Evolutionary conservation across 2,888 invertebrate species (phyloP), one percentile per base, ranked within the genome.

Genomic region (Pegoplata infirma): DNA sequence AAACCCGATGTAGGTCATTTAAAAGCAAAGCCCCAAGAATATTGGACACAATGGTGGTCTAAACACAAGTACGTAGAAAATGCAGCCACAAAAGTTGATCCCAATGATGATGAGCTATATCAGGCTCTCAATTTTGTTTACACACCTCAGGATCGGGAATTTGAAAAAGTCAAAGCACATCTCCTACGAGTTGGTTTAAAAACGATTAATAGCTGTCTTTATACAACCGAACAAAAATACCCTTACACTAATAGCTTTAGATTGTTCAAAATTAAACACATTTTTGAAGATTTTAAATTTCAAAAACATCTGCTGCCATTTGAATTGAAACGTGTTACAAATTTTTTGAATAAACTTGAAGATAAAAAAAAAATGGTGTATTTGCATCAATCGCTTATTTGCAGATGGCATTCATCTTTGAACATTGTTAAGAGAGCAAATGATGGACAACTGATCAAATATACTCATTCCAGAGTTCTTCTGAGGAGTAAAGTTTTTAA

Each of bases 61-160:
- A 12, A 80, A 0, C 84, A 85, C 83, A 53, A 72, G 4, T 80
- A 81, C 19, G 81, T 81, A 19, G 67, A 77, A 1, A 79, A 82
- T 68, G 81, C 81, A 55, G 75, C 82, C 16, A n/a, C 25, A 16
- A 36, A 19, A 36, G 14, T 59, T 23, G 25, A 23, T 56, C 19
- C 36, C 10, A 17, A 56, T 16, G 59, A 59, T 40, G 44, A 56
- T 8, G n/a, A n/a, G n/a, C n/a, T n/a, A 59, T 23, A 25, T 59
- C 7, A 44, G 14, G 14, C 3, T 2, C 10, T 32, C 0, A 8
- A 32, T 10, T 10, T 32, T 8, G 2, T 12, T 3, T 2, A 10
- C 2, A 12, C 8, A 10, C 10, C 32, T 32, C 32, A 32, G 3
- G 10, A 32, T 10, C 32, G 2, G 10, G 1, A 32, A 32, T 32